Evolutionary conservation across 2,797 vertebrate genomes (phyloP), one percentile per base, ranked within the genome.

Genomic region (Tinamus major): DNA sequence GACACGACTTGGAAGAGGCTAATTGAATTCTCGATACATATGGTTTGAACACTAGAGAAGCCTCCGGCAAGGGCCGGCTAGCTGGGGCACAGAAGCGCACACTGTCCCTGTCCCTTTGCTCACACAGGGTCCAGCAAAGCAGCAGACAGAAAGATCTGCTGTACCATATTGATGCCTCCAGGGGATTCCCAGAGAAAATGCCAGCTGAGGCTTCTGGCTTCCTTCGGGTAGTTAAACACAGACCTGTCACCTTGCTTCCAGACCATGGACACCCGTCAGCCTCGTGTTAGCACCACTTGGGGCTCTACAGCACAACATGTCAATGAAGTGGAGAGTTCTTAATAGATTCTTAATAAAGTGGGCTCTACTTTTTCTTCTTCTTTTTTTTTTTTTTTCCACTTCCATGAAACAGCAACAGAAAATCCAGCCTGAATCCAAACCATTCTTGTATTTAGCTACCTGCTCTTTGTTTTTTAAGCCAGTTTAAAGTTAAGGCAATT

Each of bases 141-240:
- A 4, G 53, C 29, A 83, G 33, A 10, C 37, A 44, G 49, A 2
- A 9, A 85, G 12, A 33, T 86, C 44, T 87, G 64, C 44, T 82
- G 16, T 16, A 76, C 56, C 89, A 81, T 83, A 89, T 81, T 87
- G 89, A 79, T 56, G 55, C 77, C 87, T 85, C 44, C 67, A 74
- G 56, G 69, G 42, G 39, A 79, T 89, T 83, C 79, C 26, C 35
- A 76, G 26, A 29, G 23, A 29, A 80, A 55, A 76, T 27, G 20
- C 91, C 55, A 85, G 0, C 41, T 68, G 49, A 67, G 49, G 23
- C 53, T 93, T 81, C 75, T 79, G 62, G 41, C 53, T 80, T 91
- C 48, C 26, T 85, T 85, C 49, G 75, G n/a, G 58, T 83, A 42
- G 53, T 75, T 95, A 87, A 90, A 87, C 75, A 93, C 23, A 59